Percentiles rank a stretch among this genome's conserved stretches.
phyloP scores from a whole-genome alignment of 2,113 vertebrate species.

The Aix galericulata region DNA sequence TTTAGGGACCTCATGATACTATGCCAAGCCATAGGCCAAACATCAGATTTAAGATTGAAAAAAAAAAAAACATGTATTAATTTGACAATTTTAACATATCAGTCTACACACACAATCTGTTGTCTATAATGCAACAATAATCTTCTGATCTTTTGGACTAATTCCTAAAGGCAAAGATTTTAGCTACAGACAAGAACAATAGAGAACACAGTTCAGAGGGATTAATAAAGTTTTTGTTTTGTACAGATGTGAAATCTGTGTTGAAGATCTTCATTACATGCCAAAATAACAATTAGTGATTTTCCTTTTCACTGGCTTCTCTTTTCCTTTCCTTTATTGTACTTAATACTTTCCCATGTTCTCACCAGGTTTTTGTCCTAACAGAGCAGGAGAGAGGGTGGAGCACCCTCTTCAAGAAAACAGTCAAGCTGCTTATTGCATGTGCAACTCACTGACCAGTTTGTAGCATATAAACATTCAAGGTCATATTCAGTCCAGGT shows the following conservation, averaged over 20 bases:
- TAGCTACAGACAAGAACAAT: neutral
- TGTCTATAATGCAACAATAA: slow-evolving; percentile 2
- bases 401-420: neutral
- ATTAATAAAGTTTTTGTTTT: slow-evolving; percentile 41
- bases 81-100: slow-evolving; percentile 28
- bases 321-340: neutral
- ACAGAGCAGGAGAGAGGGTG: neutral
- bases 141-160: slow-evolving; percentile 57
- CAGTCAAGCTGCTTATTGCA: neutral
- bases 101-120: slow-evolving; percentile 2
- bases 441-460: neutral
- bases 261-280: neutral
- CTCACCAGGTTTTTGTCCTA: neutral
- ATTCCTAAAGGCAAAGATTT: slow-evolving; percentile 25
- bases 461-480: neutral
- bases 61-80: slow-evolving; percentile 15
- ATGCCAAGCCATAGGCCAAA: slow-evolving; percentile 4
- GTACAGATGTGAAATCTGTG: slow-evolving; percentile 28
- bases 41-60: neutral
- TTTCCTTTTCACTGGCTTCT: slow-evolving; percentile 16
- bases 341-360: neutral
- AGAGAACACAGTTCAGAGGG: slow-evolving; percentile 7
- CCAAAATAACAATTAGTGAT: slow-evolving; percentile 26
- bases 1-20: neutral
- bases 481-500: neutral